Evolutionary conservation across 1,140 invertebrate genomes (phyloP), one percentile per base, ranked within the genome.

Genomic region (Eriocheir sinensis): DNA sequence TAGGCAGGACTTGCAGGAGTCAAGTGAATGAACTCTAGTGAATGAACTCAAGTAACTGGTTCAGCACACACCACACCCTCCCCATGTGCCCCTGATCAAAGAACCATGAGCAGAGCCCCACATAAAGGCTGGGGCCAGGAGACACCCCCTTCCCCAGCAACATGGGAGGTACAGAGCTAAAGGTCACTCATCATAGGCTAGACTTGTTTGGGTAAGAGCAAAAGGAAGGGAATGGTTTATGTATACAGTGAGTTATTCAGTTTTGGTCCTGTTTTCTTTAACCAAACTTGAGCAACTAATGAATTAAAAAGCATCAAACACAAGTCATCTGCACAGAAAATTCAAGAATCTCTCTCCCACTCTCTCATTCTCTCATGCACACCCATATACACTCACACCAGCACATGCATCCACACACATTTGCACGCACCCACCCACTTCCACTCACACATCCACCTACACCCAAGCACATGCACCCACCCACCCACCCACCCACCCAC

Each of bases 1-100:
- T n/a, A n/a, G 60, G 60, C 21, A 72, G 60, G 60, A n/a, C 60
- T 72, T 72, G n/a, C 60, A 72, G n/a, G n/a, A n/a, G n/a, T 72
- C 60, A 27, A 72, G 27, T n/a, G 27, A 72, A 53, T 21, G n/a
- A n/a, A n/a, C n/a, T n/a, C n/a, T n/a, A n/a, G n/a, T n/a, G n/a
- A n/a, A n/a, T n/a, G n/a, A n/a, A n/a, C n/a, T n/a, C n/a, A n/a
- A n/a, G n/a, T n/a, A n/a, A n/a, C n/a, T 72, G 8, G 60, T 21
- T 53, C 48, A 53, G 48, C 60, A 72, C 60, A 72, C 60, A 72
- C 17, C 6, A 72, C 60, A 21, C 27, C n/a, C 60, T 72, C 60
- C 60, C 60, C n/a, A n/a, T 21, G 60, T 72, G 60, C 21, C 27
- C 60, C 27, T 21, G 6, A 72, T n/a, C 60, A 72, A 21, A 72